A percentile compares a stretch with the other conserved stretches of the same genome.
Conservation (phyloP, 2,113 vertebrate species). For the Campylorhamphus procurvoides region DNA sequence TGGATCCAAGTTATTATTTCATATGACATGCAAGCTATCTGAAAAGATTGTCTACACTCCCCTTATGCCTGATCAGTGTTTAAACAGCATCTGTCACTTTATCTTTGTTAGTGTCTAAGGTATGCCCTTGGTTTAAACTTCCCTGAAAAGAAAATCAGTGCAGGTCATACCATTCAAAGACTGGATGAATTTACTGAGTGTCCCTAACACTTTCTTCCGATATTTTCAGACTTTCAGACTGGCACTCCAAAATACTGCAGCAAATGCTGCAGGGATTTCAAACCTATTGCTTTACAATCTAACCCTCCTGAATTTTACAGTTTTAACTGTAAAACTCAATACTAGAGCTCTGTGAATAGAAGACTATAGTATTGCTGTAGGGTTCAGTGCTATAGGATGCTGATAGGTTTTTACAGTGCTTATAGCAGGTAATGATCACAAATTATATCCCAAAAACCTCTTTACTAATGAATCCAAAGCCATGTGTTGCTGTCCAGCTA, state of each 20-base stretch:
- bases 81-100: not conserved
- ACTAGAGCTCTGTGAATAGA: not conserved
- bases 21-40: not conserved
- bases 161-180: not conserved
- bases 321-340: not conserved
- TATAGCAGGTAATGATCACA: not conserved
- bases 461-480: not conserved
- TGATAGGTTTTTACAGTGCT: not conserved
- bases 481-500: not conserved
- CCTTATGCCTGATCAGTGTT: not conserved
- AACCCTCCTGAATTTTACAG: not conserved
- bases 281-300: not conserved
- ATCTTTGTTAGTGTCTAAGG: not conserved
- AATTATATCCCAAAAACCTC: not conserved
- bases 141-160: not conserved
- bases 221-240: not conserved
- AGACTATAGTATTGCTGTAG: conserved; percentile 19
- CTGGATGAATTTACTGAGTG: not conserved
- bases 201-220: not conserved
- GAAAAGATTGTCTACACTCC: not conserved
- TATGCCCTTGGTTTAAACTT: not conserved
- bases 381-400: not conserved
- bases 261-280: not conserved
- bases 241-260: not conserved
- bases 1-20: not conserved